phyloP scores from a whole-genome alignment of 64 coral and sea anemone genomes.

The Montipora efflorescens region DNA sequence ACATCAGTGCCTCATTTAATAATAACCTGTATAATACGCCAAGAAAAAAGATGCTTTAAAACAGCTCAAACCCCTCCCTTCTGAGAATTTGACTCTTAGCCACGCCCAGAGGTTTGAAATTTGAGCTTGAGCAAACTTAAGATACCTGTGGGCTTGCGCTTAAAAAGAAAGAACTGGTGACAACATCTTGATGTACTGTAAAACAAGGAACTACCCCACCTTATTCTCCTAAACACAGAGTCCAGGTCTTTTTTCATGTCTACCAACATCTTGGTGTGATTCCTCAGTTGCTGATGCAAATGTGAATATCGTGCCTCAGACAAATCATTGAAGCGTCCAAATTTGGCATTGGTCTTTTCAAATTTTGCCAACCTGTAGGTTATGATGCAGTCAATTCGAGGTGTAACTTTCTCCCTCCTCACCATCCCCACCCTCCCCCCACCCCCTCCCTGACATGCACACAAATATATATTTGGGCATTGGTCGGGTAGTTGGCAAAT shows the following conservation, averaged over 20 bases:
- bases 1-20: too few relatives aligned
- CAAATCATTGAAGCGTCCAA: slow-evolving; percentile 88
- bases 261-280: slow-evolving; percentile 87
- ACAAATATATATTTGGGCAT: too few relatives aligned
- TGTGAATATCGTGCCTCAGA: slow-evolving; percentile 79
- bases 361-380: slow-evolving; percentile 78
- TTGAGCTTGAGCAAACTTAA: too few relatives aligned
- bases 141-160: too few relatives aligned
- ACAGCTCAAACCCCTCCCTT: too few relatives aligned
- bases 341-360: slow-evolving; percentile 87
- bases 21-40: too few relatives aligned
- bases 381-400: not conserved
- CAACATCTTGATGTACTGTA: not conserved
- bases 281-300: slow-evolving; percentile 72
- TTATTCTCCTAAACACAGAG: slow-evolving; percentile 95
- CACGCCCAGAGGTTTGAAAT: too few relatives aligned
- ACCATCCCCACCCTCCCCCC: not conserved
- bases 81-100: too few relatives aligned
- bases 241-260: slow-evolving; percentile 98
- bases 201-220: slow-evolving; percentile 31
- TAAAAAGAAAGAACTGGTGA: too few relatives aligned
- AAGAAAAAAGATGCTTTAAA: too few relatives aligned
- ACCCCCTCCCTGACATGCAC: too few relatives aligned
- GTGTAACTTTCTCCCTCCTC: not conserved
- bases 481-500: too few relatives aligned